Evolutionary conservation across 2,113 vertebrate species (phyloP), one percentile per base, ranked within the genome.

Genomic region (Pundamilia nyererei): DNA sequence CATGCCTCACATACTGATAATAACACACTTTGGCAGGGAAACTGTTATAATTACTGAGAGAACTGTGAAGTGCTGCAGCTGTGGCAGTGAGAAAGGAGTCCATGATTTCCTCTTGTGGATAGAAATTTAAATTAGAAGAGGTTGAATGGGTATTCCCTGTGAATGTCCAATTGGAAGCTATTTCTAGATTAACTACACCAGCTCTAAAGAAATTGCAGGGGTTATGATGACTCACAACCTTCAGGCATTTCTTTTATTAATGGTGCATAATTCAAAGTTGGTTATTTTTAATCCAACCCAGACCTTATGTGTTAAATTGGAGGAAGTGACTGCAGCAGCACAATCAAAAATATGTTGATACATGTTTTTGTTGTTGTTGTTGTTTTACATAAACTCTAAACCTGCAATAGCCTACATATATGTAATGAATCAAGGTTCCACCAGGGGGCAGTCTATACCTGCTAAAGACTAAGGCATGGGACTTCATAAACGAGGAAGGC

Each of bases 401-500:
- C 9, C 42, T 19, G 15, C 70, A 75, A 75, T 7, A 47, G 21
- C 68, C 24, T 29, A 47, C 17, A n/a, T 3, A 21, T 24, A 35
- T 86, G 89, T 40, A 14, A 55, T 68, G 5, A 56, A 9, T 9
- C 38, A 31, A 29, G 1, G 0, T 1, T 85, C 93, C 95, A 94
- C 93, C 65, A 94, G 95, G 86, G 91, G 93, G 83, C 93, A 93
- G 83, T 91, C 29, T 94, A 79, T 24, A 77, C 60, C 91, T 79
- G 24, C 55, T 35, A 3, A 70, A 82, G 1, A 21, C 13, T 3
- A 42, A 26, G 11, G 79, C n/a, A 21, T 68, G 53, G 19, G 4
- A 8, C 49, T 56, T 65, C 2, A 68, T 17, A 54, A 29, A 62
- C 9, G 55, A 42, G 35, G 38, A 9, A 80, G 82, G 35, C 11